Conservation (phyloP, 1,140 invertebrate species). For the Branchinecta lindahli region DNA sequence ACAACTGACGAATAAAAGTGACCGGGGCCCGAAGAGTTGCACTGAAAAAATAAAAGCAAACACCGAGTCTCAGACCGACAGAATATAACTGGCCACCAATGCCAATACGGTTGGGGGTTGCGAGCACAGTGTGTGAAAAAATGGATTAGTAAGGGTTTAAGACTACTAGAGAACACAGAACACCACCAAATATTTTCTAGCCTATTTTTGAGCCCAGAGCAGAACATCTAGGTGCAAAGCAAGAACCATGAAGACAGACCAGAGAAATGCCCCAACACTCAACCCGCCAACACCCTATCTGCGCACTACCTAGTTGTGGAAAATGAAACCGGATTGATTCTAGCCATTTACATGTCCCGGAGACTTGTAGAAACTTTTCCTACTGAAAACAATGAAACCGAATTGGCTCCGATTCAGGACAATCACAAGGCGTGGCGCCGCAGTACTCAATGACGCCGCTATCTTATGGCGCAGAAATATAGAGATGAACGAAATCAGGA, state of each 20-base stretch:
- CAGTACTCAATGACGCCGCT: too few relatives aligned
- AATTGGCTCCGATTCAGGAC: background rate
- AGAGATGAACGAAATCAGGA: too few relatives aligned
- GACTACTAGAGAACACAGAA: conserved; percentile 5
- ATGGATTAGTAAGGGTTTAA: background rate
- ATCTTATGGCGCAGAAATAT: too few relatives aligned
- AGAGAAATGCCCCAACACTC: too few relatives aligned
- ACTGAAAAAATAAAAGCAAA: conserved; percentile 10
- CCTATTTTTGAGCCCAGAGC: background rate
- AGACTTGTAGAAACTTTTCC: background rate
- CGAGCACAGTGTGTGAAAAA: background rate
- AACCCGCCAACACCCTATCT: background rate
- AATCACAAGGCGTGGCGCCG: background rate
- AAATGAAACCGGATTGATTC: background rate
- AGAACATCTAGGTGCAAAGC: background rate
- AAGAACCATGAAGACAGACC: background rate
- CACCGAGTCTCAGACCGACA: conserved; percentile 6
- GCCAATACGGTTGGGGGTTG: background rate
- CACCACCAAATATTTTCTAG: background rate
- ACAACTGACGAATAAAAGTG: background rate
- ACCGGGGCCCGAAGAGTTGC: conserved; percentile 4
- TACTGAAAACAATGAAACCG: background rate
- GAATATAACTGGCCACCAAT: background rate
- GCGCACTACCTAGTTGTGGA: background rate
- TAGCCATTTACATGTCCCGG: background rate